Base-by-base conservation (phyloP, 2,113 vertebrate species). In the Argyrosomus japonicus region DNA sequence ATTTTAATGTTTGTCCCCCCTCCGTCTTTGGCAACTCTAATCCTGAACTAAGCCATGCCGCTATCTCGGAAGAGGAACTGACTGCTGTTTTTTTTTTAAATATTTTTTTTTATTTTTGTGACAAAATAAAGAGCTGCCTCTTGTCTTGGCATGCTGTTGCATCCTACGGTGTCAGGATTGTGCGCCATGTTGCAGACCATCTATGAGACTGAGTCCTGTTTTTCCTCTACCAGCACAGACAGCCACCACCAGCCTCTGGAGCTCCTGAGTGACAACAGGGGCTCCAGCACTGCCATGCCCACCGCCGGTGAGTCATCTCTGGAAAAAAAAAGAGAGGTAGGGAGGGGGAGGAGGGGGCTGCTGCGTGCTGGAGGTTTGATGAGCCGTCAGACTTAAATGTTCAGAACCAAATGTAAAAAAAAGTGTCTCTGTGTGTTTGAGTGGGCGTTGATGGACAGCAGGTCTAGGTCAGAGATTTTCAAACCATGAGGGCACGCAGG, bases 161-260 rank as follows among this genome's bases (percentile, higher is more conserved):
- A 89, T 81, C 89, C 92, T 68, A 87, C 92, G 0, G 90, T 92
- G 88, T 92, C 91, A 90, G 93, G 93, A 92, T 89, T 94, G 92
- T 91, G 92, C 91, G 82, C 90, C 92, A 94, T 93, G 93, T 91
- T 94, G 89, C 93, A 94, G 88, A 94, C 93, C 86, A 94, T 94
- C 88, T 94, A 94, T 77, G 93, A 94, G 89, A 94, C 92, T 11
- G 93, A 94, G 88, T 94, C 91, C 76, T 93, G 91, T 72, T 94
- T 93, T 73, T 92, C 91, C 47, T 89, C 92, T 40, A 43, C 86
- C 23, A 83, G 81, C 85, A 61, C 93, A 68, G 92, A 90, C 87
- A 70, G 75, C 82, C 88, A 84, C 62, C 91, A 87, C 61, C 88
- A 91, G 84, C 92, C 92, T 73, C 90, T 94, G 93, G 91, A 94